Base-by-base conservation (phyloP, 2,888 invertebrate species). In the Phragmatobia fuliginosa region DNA sequence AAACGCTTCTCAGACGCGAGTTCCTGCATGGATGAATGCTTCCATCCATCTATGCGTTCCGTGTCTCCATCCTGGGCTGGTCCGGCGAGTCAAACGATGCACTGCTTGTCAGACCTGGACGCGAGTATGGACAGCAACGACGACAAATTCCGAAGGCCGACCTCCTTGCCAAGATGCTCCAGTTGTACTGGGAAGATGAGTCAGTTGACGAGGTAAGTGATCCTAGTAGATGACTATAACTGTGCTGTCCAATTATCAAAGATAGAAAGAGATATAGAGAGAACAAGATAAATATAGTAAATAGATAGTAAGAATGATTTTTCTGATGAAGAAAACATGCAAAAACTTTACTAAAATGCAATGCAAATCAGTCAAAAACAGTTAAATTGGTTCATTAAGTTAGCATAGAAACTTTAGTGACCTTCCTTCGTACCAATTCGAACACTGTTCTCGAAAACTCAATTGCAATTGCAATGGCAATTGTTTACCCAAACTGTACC, bases 161-260 rank as follows among this genome's bases (percentile, higher is more conserved):
- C 92, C 5, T 92, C 93, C 1, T 82, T 96, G 79, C 96, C 96
- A 8, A 88, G 97, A 72, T 98, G 97, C 88, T 96, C 97, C 82
- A 97, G 97, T 85, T 97, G 97, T 85, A 97, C 97, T 84, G 97
- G 97, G 78, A 97, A 97, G 91, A 95, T 97, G 74, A 97, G 97
- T 74, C 92, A 97, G 71, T 96, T 97, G 91, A 96, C 97, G 18
- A 93, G 94, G 94, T 94, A 68, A 74, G 68, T 14, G 49, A 31
- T 11, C n/a, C n/a, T n/a, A 3, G 32, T 18, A 16, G 28, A 45
- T 21, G 21, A 41, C 25, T 52, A 14, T 25, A 25, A 6, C n/a
- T 49, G 21, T 45, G 45, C 5, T 21, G 45, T 45, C 21, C 21
- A 7, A 21, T 21, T 45, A 45, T 1, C 6, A 6, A 21, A 21